These are phyloP conservation scores for Torymus auratus DNA, from an alignment of 2,888 invertebrate species.

Conservation along the genomic window DNA sequence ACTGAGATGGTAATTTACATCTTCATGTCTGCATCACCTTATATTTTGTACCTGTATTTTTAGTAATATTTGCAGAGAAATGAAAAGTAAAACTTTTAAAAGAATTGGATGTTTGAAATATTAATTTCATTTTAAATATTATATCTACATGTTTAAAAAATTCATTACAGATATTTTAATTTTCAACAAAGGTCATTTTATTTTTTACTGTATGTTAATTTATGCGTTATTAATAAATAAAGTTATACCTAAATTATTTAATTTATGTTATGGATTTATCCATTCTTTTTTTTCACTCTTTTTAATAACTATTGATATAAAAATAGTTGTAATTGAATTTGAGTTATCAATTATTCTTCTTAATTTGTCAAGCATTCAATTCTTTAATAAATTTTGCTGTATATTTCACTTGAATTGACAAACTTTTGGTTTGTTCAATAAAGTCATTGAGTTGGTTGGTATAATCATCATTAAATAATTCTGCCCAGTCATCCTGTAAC, in stretches of 20 bases:
- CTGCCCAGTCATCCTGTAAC: conserved; percentile 13
- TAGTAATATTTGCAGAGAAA: conserved; percentile 23
- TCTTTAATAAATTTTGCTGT: conserved; percentile 23
- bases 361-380: background rate
- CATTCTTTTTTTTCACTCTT: background rate
- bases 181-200: too few species aligned
- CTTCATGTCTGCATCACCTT: conserved; percentile 40
- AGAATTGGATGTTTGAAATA: conserved; percentile 13
- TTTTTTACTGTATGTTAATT: too few species aligned
- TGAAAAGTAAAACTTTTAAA: conserved; percentile 22
- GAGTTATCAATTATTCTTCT: background rate
- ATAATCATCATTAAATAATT: conserved; percentile 18
- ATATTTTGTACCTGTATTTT: conserved; percentile 53
- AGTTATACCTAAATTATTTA: too few species aligned
- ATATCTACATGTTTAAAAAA: too few species aligned
- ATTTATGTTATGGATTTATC: too few species aligned
- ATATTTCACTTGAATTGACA: conserved; percentile 25
- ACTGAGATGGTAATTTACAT: conserved; percentile 55
- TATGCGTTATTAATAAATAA: too few species aligned
- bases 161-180: too few species aligned
- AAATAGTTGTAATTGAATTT: conserved; percentile 12
- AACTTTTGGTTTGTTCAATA: conserved; percentile 16
- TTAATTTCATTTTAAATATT: too few species aligned
- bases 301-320: background rate
- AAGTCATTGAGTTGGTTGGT: conserved; percentile 24